Evolutionary conservation across 2,888 invertebrate genomes (phyloP), one percentile per base, ranked within the genome.

Genomic region (Seira ritae): DNA sequence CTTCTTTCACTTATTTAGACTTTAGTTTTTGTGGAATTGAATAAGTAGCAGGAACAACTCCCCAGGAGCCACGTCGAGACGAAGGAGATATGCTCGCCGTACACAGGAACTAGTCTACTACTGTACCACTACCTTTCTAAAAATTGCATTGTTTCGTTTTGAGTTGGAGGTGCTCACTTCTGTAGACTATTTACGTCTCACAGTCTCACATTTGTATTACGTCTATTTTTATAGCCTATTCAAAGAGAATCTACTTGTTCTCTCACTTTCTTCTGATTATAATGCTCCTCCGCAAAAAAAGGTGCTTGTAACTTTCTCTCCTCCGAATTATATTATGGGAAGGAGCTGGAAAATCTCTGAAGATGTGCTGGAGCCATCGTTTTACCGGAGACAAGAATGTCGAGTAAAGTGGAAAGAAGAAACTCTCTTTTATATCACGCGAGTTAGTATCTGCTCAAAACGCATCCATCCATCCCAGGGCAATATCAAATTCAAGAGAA

Each of bases 401-500:
- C 19, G 68, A 74, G 42, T 20, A 67, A 67, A 31, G 23, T 24
- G 68, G 23, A 24, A 71, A 23, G 8, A 68, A 46, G 3, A 73
- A 60, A 65, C 69, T 79, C 17, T 55, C 20, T 60, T 78, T 77
- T 83, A 79, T 84, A 84, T 84, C 74, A 31, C 31, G 83, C 78
- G 78, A 84, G 73, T 84, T 79, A 84, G 55, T 55, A 55, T 84
- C 83, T 79, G 79, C 77, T 84, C 83, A 84, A 78, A 31, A 42
- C 70, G 74, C 75, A 84, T 78, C 83, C 83, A 84, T 84, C 85
- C 84, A 84, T 86, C 85, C 85, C 85, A 78, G 68, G 84, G 80
- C 81, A 84, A 84, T 85, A 85, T 84, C 80, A 86, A 87, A 87
- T 88, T 85, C 86, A 84, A 80, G 87, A 78, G 87, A 88, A 88